Base-by-base conservation (phyloP, 2,797 vertebrate genomes). In the Liparis tanakae region DNA sequence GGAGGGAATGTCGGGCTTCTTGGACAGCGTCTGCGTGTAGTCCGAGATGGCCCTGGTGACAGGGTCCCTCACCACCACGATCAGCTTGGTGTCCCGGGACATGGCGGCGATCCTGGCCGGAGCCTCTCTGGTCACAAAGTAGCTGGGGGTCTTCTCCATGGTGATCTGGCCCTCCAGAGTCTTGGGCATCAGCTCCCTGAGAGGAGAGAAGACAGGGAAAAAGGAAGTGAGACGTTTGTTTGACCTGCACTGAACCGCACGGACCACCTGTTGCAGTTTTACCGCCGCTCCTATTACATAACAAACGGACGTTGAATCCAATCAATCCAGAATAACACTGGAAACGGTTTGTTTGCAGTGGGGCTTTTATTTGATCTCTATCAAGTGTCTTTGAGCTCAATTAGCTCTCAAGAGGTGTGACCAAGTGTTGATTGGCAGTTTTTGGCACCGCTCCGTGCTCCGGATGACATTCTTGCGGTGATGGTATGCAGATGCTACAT, bases 101-200 rank as follows among this genome's bases (percentile, higher is more conserved):
- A 97, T 97, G 91, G 96, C 94, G 0, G 95, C 92, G 88, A 97
- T 96, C 80, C 96, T 92, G 0, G 95, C 94, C 0, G 97, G 96
- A 34, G 95, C 96, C 72, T 98, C 96, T 79, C 94, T 94, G 63
- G 97, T 98, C 71, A 98, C 96, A 0, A 97, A 97, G 91, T 97
- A 97, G 89, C 96, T 97, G 88, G 96, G 96, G 2, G 96, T 97
- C 89, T 97, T 97, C 93, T 98, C 96, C 97, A 97, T 98, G 88
- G 96, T 97, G 95, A 97, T 96, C 94, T 98, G 97, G 7, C 96
- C 96, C 37, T 97, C 96, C 77, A 97, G 92, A 3, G 96, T 97
- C 71, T 95, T 93, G 15, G 97, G 97, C 96, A 98, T 98, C 89
- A 98, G 90, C 55, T 96, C 96, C 59, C 97, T 97, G 78, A 46